Evolutionary conservation across 2,797 vertebrate species (phyloP).

Genomic region (Labroides dimidiatus): DNA sequence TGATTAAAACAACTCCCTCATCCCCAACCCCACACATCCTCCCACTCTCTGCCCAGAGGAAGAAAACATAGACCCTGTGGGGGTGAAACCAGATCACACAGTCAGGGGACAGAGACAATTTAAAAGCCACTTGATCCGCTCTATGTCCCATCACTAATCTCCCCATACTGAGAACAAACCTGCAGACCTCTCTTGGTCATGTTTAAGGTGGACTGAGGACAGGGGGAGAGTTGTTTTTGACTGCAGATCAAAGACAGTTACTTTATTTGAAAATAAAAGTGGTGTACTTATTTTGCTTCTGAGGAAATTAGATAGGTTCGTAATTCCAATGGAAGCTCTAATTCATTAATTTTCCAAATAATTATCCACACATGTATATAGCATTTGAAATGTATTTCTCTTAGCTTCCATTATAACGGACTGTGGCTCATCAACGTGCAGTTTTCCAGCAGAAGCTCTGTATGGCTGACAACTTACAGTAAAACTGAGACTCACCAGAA

Average conservation of each 20-base stretch:
- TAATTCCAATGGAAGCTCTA: no score
- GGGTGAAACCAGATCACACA: slow-evolving; percentile 61
- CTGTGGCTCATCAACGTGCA: no score
- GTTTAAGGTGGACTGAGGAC: slow-evolving; percentile 13
- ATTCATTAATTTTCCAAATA: no score
- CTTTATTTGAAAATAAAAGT: no score
- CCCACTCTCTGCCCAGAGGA: not conserved
- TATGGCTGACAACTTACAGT: no score
- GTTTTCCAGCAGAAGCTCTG: no score
- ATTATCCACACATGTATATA: no score
- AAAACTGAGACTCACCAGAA: no score
- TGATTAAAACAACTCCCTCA: slow-evolving; percentile 43
- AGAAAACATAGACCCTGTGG: slow-evolving; percentile 31
- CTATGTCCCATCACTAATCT: slow-evolving; percentile 24
- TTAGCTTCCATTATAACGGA: no score
- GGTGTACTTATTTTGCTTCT: no score
- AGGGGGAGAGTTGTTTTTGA: slow-evolving; percentile 3
- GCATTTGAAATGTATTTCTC: no score
- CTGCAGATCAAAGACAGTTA: not conserved
- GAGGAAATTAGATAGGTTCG: no score
- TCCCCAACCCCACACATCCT: slow-evolving; percentile 16
- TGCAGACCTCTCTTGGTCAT: slow-evolving; percentile 8
- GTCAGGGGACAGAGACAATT: slow-evolving; percentile 30
- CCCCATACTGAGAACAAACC: slow-evolving; percentile 33
- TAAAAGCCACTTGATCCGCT: slow-evolving; percentile 51